phyloP scores from a whole-genome alignment of 2,888 invertebrate genomes.

The Punctoribates punctum region DNA sequence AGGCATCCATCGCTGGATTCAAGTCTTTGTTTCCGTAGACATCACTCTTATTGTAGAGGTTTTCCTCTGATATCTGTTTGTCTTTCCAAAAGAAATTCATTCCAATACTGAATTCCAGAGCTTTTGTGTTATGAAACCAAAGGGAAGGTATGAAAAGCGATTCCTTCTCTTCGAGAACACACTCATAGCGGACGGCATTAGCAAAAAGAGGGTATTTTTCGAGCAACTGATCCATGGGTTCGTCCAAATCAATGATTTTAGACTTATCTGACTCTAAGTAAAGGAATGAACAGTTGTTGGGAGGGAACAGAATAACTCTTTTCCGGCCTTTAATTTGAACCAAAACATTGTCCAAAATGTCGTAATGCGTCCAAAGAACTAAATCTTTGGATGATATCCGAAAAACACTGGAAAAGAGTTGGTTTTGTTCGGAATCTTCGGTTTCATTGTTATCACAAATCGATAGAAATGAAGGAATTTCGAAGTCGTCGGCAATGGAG shows the following conservation, averaged over 20 bases:
- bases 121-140: conserved; percentile 60
- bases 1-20: conserved; percentile 55
- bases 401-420: conserved; percentile 59
- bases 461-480: conserved; percentile 55
- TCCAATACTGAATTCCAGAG: conserved; percentile 57
- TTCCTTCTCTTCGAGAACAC: conserved; percentile 57
- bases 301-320: conserved; percentile 57
- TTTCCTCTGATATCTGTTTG: conserved; percentile 53
- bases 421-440: conserved; percentile 47
- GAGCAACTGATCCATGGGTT: conserved; percentile 53
- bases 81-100: conserved; percentile 60
- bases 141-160: conserved; percentile 60
- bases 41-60: conserved; percentile 58
- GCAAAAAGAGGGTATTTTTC: conserved; percentile 56
- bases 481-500: conserved; percentile 55
- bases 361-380: conserved; percentile 61
- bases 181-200: conserved; percentile 54
- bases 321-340: conserved; percentile 58
- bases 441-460: conserved; percentile 18
- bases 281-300: conserved; percentile 56
- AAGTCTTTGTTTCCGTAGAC: conserved; percentile 60
- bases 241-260: conserved; percentile 57
- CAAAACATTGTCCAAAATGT: conserved; percentile 60
- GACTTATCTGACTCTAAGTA: conserved; percentile 60
- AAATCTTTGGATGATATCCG: conserved; percentile 57